Percentiles rank a stretch among this genome's conserved stretches.
These are phyloP conservation scores for Carassius gibelio DNA, from an alignment of 2,113 vertebrate species.

Conservation along the genomic window DNA sequence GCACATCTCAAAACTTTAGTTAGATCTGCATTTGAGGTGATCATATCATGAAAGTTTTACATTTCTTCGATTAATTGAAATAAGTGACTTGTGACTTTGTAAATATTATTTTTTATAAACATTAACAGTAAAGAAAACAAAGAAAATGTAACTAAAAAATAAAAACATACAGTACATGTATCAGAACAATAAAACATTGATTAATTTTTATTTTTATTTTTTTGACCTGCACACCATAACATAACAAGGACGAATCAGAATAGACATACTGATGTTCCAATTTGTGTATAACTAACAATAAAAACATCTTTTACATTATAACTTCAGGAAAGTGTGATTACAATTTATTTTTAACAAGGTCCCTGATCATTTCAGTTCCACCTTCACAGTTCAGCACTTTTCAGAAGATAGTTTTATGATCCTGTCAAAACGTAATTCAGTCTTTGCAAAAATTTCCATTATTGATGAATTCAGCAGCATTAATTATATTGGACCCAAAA, in stretches of 20 bases:
- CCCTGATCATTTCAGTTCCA: conserved; percentile 9
- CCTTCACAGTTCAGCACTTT: conserved; percentile 28
- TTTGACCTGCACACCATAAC: not conserved
- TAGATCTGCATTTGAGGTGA: too few relatives aligned
- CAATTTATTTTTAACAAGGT: conserved; percentile 23
- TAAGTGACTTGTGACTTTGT: too few relatives aligned
- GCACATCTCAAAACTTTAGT: too few relatives aligned
- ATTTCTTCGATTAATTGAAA: too few relatives aligned
- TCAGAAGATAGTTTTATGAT: conserved; percentile 21
- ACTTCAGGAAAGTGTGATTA: conserved; percentile 13
- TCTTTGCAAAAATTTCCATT: conserved; percentile 17
- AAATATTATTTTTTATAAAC: too few relatives aligned
- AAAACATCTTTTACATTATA: not conserved
- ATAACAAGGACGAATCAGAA: not conserved
- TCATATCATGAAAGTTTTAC: too few relatives aligned
- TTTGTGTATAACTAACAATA: not conserved
- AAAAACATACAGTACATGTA: too few relatives aligned
- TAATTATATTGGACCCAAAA: conserved; percentile 8
- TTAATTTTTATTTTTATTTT: too few relatives aligned
- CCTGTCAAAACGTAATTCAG: conserved; percentile 30
- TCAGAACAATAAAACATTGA: too few relatives aligned
- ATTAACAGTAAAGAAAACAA: too few relatives aligned
- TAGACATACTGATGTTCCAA: not conserved
- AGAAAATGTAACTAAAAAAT: too few relatives aligned
- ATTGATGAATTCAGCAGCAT: conserved; percentile 17